These are phyloP conservation scores for Mastacembelus armatus DNA, from an alignment of 2,797 vertebrate genomes.

Conservation along the genomic window DNA sequence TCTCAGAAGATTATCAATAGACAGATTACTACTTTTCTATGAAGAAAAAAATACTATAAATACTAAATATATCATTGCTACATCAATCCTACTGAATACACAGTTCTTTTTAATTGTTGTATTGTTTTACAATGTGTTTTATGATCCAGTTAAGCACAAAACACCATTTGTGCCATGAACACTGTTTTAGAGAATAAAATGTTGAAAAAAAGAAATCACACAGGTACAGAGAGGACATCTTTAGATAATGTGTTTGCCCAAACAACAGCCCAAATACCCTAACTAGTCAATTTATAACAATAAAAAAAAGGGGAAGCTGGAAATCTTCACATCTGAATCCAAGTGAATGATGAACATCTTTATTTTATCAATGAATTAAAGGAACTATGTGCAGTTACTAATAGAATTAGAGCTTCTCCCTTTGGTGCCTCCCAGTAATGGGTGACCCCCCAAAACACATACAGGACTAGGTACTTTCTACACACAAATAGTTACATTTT, in stretches of 20 bases:
- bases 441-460: background rate
- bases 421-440: too few species aligned
- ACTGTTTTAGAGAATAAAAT: too few species aligned
- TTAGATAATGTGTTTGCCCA: background rate
- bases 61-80: too few species aligned
- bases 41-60: too few species aligned
- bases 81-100: too few species aligned
- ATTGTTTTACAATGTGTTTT: too few species aligned
- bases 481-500: too few species aligned
- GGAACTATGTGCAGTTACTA: background rate
- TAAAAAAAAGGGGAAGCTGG: background rate
- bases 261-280: background rate
- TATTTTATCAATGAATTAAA: background rate
- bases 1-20: too few species aligned
- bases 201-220: background rate
- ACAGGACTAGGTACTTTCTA: background rate
- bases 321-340: background rate
- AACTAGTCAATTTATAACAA: background rate
- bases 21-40: too few species aligned
- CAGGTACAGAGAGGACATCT: background rate
- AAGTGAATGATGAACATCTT: background rate
- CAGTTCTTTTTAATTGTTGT: too few species aligned
- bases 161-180: too few species aligned
- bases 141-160: too few species aligned
- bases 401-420: background rate